Base-by-base conservation (phyloP, 2,797 vertebrate genomes). In the Microctenopoma steveboyesi region DNA sequence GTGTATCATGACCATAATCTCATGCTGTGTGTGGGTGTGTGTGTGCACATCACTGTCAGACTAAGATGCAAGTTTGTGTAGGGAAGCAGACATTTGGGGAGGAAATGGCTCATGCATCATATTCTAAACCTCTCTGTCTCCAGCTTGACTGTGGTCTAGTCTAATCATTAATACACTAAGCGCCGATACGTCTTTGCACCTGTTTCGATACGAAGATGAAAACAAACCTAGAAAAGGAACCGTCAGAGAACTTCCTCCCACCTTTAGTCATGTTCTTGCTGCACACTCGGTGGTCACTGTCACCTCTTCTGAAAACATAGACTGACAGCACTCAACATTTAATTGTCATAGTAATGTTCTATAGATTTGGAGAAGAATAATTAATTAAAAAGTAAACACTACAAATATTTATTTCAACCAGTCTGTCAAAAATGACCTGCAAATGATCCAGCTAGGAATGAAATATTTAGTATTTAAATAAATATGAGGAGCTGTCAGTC, bases 1-100 rank as follows among this genome's bases (percentile, higher is more conserved):
- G 69, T 74, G 60, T 66, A 72, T 70, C 56, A 81, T 66, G 64
- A 55, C 65, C 14, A 12, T 60, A 71, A 79, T 75, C 64, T 76
- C 68, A 22, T 8, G 3, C 47, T 72, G 53, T 59, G 57, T 35
- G 51, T 13, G 46, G 25, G 39, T 11, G 51, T 18, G 63, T 56
- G 50, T 28, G 56, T 15, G 51, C 16, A n/a, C 35, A 37, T 67
- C 39, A 57, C 57, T 67, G 56, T 61, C 61, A 59, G 70, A 74
- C 78, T 67, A 22, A 40, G 76, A 57, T 42, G 42, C 47, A 25
- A 54, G 27, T 76, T 57, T 68, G 66, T 72, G 27, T 33, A 18
- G 25, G 13, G 67, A 55, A 16, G 25, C n/a, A 57, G 58, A 74
- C 43, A 45, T 22, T 13, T 18, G 4, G 1, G 47, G 4, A 49